Conservation (phyloP, 1,140 invertebrate species). For the Chironomus striatipennis region DNA sequence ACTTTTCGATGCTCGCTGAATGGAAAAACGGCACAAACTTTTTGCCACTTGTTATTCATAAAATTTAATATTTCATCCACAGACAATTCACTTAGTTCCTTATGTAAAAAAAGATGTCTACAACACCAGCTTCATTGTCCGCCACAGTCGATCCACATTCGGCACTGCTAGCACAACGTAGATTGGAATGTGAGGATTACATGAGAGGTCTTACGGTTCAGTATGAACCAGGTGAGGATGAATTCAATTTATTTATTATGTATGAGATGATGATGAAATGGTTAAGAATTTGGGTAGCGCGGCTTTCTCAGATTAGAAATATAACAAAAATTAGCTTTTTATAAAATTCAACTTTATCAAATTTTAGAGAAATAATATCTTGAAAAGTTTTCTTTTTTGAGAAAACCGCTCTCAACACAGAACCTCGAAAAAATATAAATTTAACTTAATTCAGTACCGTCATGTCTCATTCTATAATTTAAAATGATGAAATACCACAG, state of each 20-base stretch:
- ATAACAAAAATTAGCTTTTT: no score
- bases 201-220: neutral
- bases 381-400: no score
- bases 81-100: neutral
- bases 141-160: conserved; percentile 4
- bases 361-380: no score
- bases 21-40: neutral
- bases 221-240: neutral
- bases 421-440: no score
- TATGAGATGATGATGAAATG: no score
- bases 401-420: no score
- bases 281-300: no score
- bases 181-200: neutral
- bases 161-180: neutral
- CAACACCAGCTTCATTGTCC: neutral
- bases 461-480: no score
- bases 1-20: neutral
- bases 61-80: neutral
- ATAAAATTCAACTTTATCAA: no score
- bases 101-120: conserved; percentile 2
- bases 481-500: conserved; percentile 32
- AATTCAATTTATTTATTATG: neutral
- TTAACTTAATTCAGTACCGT: no score
- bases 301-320: no score
- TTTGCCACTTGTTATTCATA: neutral